A percentile compares a stretch with the other conserved stretches of the same genome.
phyloP scores from a whole-genome alignment of 2,888 invertebrate species.

The Agrotis clavis region DNA sequence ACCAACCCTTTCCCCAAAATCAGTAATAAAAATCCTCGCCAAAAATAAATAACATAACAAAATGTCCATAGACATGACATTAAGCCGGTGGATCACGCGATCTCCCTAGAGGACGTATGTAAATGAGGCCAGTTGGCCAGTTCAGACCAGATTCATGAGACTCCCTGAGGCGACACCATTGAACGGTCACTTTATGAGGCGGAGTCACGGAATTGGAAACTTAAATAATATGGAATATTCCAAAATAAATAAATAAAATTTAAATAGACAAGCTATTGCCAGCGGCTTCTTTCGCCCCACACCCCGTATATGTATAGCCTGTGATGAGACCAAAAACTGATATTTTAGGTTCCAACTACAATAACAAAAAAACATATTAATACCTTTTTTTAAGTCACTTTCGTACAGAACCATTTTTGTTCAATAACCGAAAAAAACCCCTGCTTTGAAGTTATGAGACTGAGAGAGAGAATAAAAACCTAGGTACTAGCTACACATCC shows the following conservation, averaged over 20 bases:
- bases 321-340: no score
- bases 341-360: no score
- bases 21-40: background rate
- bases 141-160: slow-evolving; percentile 33
- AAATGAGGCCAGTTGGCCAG: slow-evolving; percentile 39
- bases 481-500: background rate
- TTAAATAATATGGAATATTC: background rate
- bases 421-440: no score
- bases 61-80: background rate
- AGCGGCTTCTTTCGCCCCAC: no score
- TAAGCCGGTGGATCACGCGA: slow-evolving; percentile 14
- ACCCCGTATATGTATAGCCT: no score
- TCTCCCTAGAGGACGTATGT: slow-evolving; percentile 37
- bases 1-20: background rate
- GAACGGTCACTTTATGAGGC: slow-evolving; percentile 9
- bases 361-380: no score
- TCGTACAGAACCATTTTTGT: no score
- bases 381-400: no score
- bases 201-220: slow-evolving; percentile 25
- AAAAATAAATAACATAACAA: background rate
- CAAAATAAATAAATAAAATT: no score
- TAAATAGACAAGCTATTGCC: no score
- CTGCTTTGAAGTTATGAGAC: no score
- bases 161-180: slow-evolving; percentile 24
- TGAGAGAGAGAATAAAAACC: no score